Conservation (phyloP, 2,113 vertebrate species). For the Prochilodus magdalenae region DNA sequence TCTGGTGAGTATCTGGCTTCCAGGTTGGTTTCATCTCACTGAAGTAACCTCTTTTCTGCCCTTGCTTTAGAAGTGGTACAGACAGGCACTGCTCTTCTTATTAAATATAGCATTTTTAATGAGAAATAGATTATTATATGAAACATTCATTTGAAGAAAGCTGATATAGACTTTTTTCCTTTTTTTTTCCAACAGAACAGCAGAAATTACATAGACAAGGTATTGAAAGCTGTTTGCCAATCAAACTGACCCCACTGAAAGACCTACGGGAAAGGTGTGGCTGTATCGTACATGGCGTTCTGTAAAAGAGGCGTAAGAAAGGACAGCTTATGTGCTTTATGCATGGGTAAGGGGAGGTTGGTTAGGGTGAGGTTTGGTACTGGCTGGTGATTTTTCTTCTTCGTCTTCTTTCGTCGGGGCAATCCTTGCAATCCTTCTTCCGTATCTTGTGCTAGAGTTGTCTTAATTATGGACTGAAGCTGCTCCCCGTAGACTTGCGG, state of each 20-base stretch:
- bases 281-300: slow-evolving; percentile 26
- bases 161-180: slow-evolving; percentile 65
- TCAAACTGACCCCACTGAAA: slow-evolving; percentile 67
- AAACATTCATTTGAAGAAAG: slow-evolving; percentile 87
- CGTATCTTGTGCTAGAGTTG: slow-evolving; percentile 47
- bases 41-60: not conserved
- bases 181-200: slow-evolving; percentile 75
- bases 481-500: slow-evolving; percentile 2
- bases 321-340: slow-evolving; percentile 43
- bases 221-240: slow-evolving; percentile 75
- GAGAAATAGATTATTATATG: slow-evolving; percentile 86
- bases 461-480: slow-evolving; percentile 9
- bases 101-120: slow-evolving; percentile 87
- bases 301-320: slow-evolving; percentile 39
- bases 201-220: slow-evolving; percentile 81
- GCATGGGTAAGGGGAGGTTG: not conserved
- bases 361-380: slow-evolving; percentile 59
- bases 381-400: slow-evolving; percentile 42
- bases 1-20: too few species aligned
- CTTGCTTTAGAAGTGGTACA: slow-evolving; percentile 58
- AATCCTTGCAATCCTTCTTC: slow-evolving; percentile 32
- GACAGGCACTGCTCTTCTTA: slow-evolving; percentile 76
- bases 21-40: not conserved
- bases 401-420: not conserved
- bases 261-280: slow-evolving; percentile 24